Conservation (phyloP, 2,113 vertebrate species). For the Tapirus terrestris region DNA sequence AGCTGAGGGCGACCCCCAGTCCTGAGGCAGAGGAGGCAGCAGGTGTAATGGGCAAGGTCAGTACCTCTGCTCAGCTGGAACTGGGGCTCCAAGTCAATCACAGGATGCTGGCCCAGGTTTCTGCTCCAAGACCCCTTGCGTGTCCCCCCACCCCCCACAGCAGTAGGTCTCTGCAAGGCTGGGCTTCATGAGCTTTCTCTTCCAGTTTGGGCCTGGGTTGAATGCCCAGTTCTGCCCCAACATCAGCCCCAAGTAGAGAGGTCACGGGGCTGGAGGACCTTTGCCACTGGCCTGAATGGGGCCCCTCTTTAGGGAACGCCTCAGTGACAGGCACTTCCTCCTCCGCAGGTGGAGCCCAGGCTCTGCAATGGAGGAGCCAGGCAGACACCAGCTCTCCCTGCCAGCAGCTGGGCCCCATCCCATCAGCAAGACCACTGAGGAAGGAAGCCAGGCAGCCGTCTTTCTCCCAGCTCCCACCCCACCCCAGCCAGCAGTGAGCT, state of each 20-base stretch:
- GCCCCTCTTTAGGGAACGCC: neutral
- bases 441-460: neutral
- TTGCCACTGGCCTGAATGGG: neutral
- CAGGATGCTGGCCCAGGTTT: neutral
- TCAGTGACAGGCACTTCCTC: neutral
- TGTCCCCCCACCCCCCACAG: neutral
- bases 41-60: neutral
- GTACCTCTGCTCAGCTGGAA: neutral
- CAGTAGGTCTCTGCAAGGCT: neutral
- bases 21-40: no score
- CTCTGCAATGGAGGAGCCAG: rapidly evolving
- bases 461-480: neutral
- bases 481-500: neutral
- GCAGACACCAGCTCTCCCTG: neutral
- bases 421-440: neutral
- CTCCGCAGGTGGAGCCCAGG: neutral
- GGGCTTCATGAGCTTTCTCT: neutral
- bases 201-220: neutral
- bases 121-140: neutral
- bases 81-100: neutral
- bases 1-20: neutral
- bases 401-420: neutral
- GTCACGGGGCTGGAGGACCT: neutral
- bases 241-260: neutral
- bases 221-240: neutral